Percentiles rank a stretch among this genome's conserved stretches.
These are phyloP conservation scores for Psettodes erumei DNA, from an alignment of 2,113 vertebrate genomes.

Conservation along the genomic window DNA sequence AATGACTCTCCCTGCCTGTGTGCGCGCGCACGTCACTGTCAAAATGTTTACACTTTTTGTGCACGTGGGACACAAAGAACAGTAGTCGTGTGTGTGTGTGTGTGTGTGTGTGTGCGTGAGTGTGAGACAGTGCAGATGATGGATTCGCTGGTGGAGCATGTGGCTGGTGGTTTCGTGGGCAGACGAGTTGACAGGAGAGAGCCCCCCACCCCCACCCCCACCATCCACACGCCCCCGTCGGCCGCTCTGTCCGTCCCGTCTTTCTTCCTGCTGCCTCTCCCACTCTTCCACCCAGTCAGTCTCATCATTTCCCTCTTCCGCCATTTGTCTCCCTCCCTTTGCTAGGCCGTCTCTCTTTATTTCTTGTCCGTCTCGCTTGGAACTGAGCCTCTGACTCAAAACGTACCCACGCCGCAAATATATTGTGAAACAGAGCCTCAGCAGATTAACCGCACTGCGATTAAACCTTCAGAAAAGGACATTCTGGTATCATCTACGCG, in stretches of 20 bases:
- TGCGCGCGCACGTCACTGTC: constrained; percentile 23
- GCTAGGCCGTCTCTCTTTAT: constrained; percentile 5
- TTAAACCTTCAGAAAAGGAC: not conserved
- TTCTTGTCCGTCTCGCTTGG: not conserved
- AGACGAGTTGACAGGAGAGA: constrained; percentile 65
- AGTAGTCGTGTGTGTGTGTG: constrained; percentile 14
- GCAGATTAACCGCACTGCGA: not conserved
- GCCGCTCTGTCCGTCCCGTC: constrained; percentile 27
- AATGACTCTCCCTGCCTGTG: constrained; percentile 53
- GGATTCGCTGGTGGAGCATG: constrained; percentile 67
- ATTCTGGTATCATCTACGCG: not conserved
- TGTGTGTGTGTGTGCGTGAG: constrained; percentile 18
- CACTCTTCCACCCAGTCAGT: constrained; percentile 11
- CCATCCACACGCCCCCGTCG: constrained; percentile 61
- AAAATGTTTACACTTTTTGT: constrained; percentile 56
- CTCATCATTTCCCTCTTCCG: constrained; percentile 13
- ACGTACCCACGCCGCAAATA: not conserved
- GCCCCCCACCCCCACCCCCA: constrained; percentile 63
- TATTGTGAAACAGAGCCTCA: not conserved
- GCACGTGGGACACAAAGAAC: constrained; percentile 52
- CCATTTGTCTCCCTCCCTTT: constrained; percentile 19
- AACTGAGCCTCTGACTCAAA: not conserved
- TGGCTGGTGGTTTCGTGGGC: constrained; percentile 65
- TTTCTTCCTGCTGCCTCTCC: constrained; percentile 41
- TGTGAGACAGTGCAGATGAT: constrained; percentile 61